phyloP scores from a whole-genome alignment of 1,140 invertebrate genomes.

The Plutomurus gul region DNA sequence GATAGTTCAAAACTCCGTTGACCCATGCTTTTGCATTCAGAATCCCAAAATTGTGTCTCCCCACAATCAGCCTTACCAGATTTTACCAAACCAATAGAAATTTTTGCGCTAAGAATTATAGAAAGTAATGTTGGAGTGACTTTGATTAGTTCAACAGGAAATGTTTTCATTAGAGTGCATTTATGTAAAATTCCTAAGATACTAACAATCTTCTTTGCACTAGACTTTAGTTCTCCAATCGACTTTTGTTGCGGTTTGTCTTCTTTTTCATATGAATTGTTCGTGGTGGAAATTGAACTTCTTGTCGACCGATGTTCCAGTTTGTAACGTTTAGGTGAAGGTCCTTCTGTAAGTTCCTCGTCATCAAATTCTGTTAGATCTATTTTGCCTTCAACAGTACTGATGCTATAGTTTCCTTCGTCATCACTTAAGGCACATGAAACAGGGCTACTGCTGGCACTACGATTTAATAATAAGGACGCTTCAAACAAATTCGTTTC shows the following conservation, averaged over 20 bases:
- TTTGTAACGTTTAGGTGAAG: neutral
- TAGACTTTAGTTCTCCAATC: neutral
- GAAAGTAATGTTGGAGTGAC: slow-evolving; percentile 1
- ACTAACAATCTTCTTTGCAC: slow-evolving; percentile 28
- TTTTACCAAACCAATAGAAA: neutral
- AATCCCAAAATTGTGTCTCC: neutral
- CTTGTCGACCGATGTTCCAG: neutral
- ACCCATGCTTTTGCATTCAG: slow-evolving; percentile 9
- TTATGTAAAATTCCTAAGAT: slow-evolving; percentile 34
- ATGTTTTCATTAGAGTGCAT: neutral
- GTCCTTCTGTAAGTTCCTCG: neutral
- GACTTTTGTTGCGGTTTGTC: neutral
- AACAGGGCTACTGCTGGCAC: neutral
- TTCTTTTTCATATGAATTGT: neutral
- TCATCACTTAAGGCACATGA: neutral
- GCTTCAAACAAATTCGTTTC: neutral
- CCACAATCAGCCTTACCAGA: neutral
- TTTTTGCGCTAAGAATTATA: slow-evolving; percentile 17
- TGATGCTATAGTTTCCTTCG: neutral
- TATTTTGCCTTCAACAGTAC: neutral
- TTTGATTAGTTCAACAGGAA: neutral
- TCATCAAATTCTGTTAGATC: neutral
- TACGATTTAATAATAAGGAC: neutral
- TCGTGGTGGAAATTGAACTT: neutral
- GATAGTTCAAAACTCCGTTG: slow-evolving; percentile 11